Base-by-base conservation (phyloP, 1,140 invertebrate species). In the Euwallacea similis region DNA sequence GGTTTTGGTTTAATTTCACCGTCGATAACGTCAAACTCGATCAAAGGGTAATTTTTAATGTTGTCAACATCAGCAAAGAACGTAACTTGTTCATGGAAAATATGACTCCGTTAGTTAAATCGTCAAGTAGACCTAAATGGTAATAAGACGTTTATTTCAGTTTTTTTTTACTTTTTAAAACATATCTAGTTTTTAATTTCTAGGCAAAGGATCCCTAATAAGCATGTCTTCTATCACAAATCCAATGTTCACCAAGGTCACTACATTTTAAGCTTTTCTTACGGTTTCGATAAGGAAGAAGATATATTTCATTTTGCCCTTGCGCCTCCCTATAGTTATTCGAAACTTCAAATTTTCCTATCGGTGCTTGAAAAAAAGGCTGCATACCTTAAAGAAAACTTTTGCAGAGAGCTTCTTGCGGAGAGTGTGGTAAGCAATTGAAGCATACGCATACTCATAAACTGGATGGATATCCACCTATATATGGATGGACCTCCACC, bases 1-100 rank as follows among this genome's bases (percentile, higher is more conserved):
- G 97, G 50, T 90, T 98, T 68, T 99, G 97, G 97, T 99, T 98
- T 81, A 97, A 99, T 82, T 99, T 99, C 79, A 96, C 95, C 0
- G 96, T 98, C 9, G 96, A 98, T 81, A 99, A 99, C 84, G 94
- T 96, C 0, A 91, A 93, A 73, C 84, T 90, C 42, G 95, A 98
- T 81, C 97, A 96, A 89, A 88, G 95, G 73, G 95, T 98, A 0
- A 92, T 99, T 72, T 98, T 99, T 83, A 98, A 98, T 79, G 91
- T 99, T 62, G 95, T 98, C 1, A 99, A 99, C 84, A 90, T 99
- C 60, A 96, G 95, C 71, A 98, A 98, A 82, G 90, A 88, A 66
- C 89, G 90, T 68, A 97, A 94, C 77, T 83, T 98, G 7, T 98
- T 96, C 77, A 88, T 93, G 67, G 87, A 90, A 16, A 93, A 95